phyloP scores from a whole-genome alignment of 2,113 vertebrate genomes.

The Baryphthengus martii region DNA sequence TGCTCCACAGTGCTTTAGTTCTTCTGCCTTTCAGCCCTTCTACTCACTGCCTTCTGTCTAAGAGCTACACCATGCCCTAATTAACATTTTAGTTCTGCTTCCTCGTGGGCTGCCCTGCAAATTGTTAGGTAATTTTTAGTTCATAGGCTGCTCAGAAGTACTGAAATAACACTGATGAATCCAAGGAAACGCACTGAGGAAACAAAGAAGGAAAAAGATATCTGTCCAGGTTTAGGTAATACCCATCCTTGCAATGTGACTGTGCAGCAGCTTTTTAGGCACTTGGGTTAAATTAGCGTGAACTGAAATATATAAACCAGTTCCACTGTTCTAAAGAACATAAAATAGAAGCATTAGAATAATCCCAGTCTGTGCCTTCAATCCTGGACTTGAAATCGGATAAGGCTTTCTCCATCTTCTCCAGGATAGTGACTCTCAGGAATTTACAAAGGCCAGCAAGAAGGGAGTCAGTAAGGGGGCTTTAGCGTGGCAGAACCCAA shows the following conservation, averaged over 20 bases:
- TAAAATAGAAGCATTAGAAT: neutral
- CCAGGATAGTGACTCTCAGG: neutral
- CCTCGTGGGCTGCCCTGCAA: neutral
- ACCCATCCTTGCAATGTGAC: neutral
- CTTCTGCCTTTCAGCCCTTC: neutral
- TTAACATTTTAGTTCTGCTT: neutral
- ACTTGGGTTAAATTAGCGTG: neutral
- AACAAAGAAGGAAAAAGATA: neutral
- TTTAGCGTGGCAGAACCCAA: neutral
- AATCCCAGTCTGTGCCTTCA: neutral
- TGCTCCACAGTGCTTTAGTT: neutral
- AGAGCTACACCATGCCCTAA: neutral
- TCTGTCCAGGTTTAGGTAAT: neutral
- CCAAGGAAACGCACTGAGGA: neutral
- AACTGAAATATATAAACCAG: neutral
- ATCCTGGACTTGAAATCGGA: neutral
- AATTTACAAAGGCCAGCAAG: neutral
- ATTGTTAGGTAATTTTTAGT: neutral
- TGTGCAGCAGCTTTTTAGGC: neutral
- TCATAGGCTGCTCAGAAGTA: neutral
- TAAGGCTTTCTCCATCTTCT: neutral
- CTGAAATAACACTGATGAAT: neutral
- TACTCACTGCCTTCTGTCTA: neutral
- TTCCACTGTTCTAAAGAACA: neutral
- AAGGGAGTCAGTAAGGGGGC: neutral